These are phyloP conservation scores for Spea hammondii DNA, from an alignment of 2,797 vertebrate species.

Conservation along the genomic window DNA sequence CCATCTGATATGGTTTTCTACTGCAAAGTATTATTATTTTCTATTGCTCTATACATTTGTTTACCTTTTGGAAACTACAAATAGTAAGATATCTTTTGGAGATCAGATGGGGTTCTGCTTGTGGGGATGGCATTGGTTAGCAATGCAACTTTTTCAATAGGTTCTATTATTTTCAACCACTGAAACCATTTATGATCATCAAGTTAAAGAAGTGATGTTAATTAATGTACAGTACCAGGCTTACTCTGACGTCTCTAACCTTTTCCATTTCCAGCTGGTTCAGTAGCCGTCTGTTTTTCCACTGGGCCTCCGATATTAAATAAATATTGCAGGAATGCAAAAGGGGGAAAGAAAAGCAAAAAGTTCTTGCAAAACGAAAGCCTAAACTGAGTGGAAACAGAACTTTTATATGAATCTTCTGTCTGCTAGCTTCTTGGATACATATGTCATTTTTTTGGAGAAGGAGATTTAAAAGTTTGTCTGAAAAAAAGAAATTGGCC, in stretches of 20 bases:
- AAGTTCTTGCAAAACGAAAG: slow-evolving; percentile 68
- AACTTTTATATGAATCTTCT: slow-evolving; percentile 63
- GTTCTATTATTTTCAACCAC: too few relatives aligned
- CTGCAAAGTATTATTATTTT: too few relatives aligned
- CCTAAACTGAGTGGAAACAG: slow-evolving; percentile 71
- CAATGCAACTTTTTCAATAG: too few relatives aligned
- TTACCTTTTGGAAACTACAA: too few relatives aligned
- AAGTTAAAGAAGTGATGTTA: not conserved
- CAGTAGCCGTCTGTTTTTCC: slow-evolving; percentile 63
- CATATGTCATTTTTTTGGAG: not conserved
- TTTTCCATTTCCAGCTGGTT: slow-evolving; percentile 58
- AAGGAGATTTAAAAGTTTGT: not conserved
- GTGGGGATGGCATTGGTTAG: too few relatives aligned
- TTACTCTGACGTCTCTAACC: slow-evolving; percentile 2
- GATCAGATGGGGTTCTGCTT: too few relatives aligned
- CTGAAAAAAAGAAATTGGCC: not conserved
- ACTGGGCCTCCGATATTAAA: slow-evolving; percentile 72
- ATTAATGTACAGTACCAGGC: slow-evolving; percentile 13
- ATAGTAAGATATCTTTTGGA: too few relatives aligned
- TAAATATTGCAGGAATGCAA: slow-evolving; percentile 69
- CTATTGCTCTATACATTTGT: too few relatives aligned
- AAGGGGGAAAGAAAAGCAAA: slow-evolving; percentile 65
- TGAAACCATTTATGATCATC: too few relatives aligned
- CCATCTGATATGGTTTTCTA: too few relatives aligned
- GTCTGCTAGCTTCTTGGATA: slow-evolving; percentile 46